Base-by-base conservation (phyloP, 2,888 invertebrate genomes). In the Trachelus stipa region DNA sequence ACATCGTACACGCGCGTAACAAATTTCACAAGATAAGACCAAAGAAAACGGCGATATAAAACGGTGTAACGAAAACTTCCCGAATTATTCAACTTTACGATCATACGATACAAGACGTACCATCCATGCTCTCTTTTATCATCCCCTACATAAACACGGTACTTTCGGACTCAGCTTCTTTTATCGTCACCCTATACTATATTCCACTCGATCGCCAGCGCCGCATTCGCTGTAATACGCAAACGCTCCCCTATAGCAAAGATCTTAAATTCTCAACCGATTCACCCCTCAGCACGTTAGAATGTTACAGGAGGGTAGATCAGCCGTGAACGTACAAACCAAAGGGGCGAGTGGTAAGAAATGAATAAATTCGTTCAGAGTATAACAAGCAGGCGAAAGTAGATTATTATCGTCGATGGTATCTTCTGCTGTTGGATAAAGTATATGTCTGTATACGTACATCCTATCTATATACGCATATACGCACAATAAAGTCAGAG, bases 381-480 rank as follows among this genome's bases (percentile, higher is more conserved):
- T 79, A 83, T 79, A 83, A 82, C 80, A 80, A 82, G 80, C 81
- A 77, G 74, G 73, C 71, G 77, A 74, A 77, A 37, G 69, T 73
- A 74, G 76, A 83, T 81, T 80, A 79, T 82, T 81, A 82, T 81
- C 79, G 35, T 6, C 56, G 56, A 56, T 23, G 56, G 56, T 56
- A 23, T 23, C 6, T 56, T 9, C 9, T 23, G 9, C 56, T 9
- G 23, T 56, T 56, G 23, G 56, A 56, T 56, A 6, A 9, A 9
- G 23, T 56, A 9, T 23, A 56, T 56, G 23, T 9, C 23, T 56
- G 9, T 56, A 56, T 56, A 40, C 0, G 2, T 23, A 56, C 23
- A 23, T 23, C 56, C 9, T 9, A 23, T 23, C 23, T 73, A 56
- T 35, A 34, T 34, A 33, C 69, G 15, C 68, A n/a, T 77, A 68